Evolutionary conservation across 2,888 invertebrate species (phyloP), one percentile per base, ranked within the genome.

Genomic region (Drosophila sordidula): DNA sequence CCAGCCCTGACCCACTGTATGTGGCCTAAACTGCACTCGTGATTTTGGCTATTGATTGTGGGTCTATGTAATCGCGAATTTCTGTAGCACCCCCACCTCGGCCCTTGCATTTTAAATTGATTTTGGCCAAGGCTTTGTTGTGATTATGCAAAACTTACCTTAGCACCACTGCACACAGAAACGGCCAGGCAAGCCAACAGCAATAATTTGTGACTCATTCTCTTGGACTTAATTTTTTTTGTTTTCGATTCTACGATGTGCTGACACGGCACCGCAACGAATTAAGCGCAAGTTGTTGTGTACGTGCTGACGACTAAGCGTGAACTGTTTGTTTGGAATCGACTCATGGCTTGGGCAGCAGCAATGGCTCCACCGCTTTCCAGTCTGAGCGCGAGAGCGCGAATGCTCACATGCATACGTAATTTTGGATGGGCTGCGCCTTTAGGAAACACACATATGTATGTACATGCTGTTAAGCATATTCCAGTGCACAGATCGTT

Each of bases 181-280:
- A 63, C 87, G 25, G 75, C 67, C 41, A 82, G 45, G 54, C 84
- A 82, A 39, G 62, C 66, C 65, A 84, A 74, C 38, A 85, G 65
- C 12, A 87, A 51, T 5, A 87, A 47, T 78, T 72, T 78, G 77
- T 85, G 84, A 85, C 80, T 85, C 84, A 85, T 85, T 47, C 25
- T 84, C 52, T 2, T 41, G 52, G 57, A 73, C 71, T 51, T 56
- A 47, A 50, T 64, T 41, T 57, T 64, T 36, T 34, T 44, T 14
- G 12, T 22, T 16, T 34, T 54, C 34, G 45, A 41, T n/a, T 25
- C 32, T 57, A 29, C 59, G 25, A 5, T 54, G 18, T 73, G 51
- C 39, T 50, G 25, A 49, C 45, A 51, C 51, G 51, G 39, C 34
- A 34, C 25, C 49, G 39, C 58, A 41, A n/a, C 36, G 41, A 51